phyloP scores from a whole-genome alignment of 2,797 vertebrate genomes.

The Chromis chromis region DNA sequence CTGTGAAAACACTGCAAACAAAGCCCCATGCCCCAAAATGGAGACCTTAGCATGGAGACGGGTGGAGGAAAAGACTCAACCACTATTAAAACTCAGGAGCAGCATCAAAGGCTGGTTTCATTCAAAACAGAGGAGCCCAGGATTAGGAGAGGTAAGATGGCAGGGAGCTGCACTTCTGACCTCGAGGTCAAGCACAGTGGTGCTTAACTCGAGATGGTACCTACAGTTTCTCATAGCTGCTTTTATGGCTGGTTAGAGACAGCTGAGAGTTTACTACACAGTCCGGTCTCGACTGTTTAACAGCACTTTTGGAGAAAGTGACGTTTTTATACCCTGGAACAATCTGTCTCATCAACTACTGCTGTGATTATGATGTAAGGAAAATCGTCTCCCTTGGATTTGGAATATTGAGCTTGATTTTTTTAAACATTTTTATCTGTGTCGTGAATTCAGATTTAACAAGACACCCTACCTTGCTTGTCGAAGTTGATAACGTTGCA shows the following conservation, averaged over 20 bases:
- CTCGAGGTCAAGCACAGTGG: conserved; percentile 45
- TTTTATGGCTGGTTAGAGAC: conserved; percentile 58
- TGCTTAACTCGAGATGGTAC: conserved; percentile 42
- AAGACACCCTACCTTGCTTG: conserved; percentile 83
- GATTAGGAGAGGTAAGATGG: conserved; percentile 33
- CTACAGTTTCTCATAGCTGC: conserved; percentile 21
- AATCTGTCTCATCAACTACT: conserved; percentile 20
- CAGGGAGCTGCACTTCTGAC: conserved; percentile 52
- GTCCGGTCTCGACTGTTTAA: conserved; percentile 36
- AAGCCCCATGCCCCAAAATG: conserved; percentile 40
- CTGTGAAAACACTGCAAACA: conserved; percentile 56
- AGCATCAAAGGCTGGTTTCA: conserved; percentile 60
- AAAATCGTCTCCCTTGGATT: conserved; percentile 25
- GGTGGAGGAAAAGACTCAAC: conserved; percentile 13
- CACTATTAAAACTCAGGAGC: conserved; percentile 49
- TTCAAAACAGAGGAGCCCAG: conserved; percentile 27
- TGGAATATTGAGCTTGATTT: not conserved
- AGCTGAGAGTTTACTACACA: conserved; percentile 41
- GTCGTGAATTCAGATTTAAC: conserved; percentile 28
- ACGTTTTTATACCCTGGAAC: conserved; percentile 54
- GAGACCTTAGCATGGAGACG: conserved; percentile 38
- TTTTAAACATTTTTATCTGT: conserved; percentile 21
- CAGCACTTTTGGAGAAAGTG: conserved; percentile 23
- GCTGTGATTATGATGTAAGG: conserved; percentile 34
- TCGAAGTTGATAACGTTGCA: conserved; percentile 87